Evolutionary conservation across 2,888 invertebrate genomes (phyloP), one percentile per base, ranked within the genome.

Genomic region (Apodemia hepburni): DNA sequence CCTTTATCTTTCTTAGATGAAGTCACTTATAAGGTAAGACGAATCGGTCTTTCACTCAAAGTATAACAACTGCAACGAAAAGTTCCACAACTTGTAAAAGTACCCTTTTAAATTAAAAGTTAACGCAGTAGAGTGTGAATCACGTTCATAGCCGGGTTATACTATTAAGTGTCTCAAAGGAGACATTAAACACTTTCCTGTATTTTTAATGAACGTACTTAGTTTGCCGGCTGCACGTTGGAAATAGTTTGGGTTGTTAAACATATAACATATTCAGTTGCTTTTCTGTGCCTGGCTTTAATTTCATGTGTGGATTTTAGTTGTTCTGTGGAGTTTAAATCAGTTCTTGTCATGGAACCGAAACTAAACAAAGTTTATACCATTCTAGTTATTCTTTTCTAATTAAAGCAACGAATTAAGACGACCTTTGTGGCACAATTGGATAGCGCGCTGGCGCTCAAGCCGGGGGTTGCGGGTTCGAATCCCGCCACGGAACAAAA

Each of bases 91-190:
- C 12, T 54, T 54, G 22, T 54, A 27, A 54, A 54, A 54, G 22
- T 54, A 22, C 61, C 42, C 47, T 47, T 61, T 65, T 63, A 63
- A 65, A 65, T 65, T 65, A 65, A 65, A 65, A 68, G 60, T 68
- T 80, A 75, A 74, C 73, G 73, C 74, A 70, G 70, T 76, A 72
- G 73, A 73, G 71, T 70, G 77, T 79, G 80, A 80, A 82, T 82
- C 80, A 84, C 83, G 80, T 79, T 78, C 81, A 77, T 72, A 69
- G 76, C 72, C 27, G 15, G 54, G 27, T 71, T 71, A 73, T 73
- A 73, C 70, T 69, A 54, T 67, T 75, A 79, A 83, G 75, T 78
- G 69, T 76, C 86, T 83, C 84, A 67, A 70, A 76, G 76, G 86
- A 70, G 75, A 73, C 79, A 80, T 86, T 79, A 71, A 64, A 69